These are phyloP conservation scores for Lagodon rhomboides DNA, from an alignment of 2,797 vertebrate genomes.

Conservation along the genomic window DNA sequence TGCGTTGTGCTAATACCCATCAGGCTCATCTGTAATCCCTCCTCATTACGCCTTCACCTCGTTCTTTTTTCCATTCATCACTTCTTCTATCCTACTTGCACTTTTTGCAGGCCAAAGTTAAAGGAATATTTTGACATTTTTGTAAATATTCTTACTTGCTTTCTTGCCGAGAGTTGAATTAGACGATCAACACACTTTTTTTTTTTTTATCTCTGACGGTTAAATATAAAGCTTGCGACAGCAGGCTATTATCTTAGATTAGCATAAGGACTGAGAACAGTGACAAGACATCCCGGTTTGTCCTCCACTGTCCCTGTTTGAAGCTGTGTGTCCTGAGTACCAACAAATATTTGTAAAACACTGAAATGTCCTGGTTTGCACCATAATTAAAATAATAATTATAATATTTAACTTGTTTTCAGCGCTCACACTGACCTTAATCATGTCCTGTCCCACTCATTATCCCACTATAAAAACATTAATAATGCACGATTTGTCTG, in stretches of 20 bases:
- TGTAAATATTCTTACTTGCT: background rate
- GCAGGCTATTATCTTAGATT: background rate
- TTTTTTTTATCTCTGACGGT: background rate
- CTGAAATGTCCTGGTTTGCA: too few species aligned
- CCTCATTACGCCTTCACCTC: background rate
- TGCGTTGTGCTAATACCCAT: slow-evolving; percentile 34
- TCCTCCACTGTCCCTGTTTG: too few species aligned
- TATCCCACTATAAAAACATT: too few species aligned
- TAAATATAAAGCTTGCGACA: background rate
- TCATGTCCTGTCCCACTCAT: too few species aligned
- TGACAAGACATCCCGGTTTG: too few species aligned
- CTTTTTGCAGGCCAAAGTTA: background rate
- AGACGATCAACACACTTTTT: background rate
- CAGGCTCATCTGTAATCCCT: slow-evolving; percentile 21
- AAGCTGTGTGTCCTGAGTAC: too few species aligned
- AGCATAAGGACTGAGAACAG: background rate
- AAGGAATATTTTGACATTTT: slow-evolving; percentile 5
- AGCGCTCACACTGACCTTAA: too few species aligned
- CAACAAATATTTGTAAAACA: too few species aligned
- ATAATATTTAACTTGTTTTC: too few species aligned
- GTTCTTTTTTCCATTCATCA: background rate
- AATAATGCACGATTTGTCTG: too few species aligned
- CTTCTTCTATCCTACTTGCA: background rate
- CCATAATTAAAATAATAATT: too few species aligned
- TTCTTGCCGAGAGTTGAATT: background rate